Base-by-base conservation (phyloP, 2,113 vertebrate species). In the Tonatia bakeri region DNA sequence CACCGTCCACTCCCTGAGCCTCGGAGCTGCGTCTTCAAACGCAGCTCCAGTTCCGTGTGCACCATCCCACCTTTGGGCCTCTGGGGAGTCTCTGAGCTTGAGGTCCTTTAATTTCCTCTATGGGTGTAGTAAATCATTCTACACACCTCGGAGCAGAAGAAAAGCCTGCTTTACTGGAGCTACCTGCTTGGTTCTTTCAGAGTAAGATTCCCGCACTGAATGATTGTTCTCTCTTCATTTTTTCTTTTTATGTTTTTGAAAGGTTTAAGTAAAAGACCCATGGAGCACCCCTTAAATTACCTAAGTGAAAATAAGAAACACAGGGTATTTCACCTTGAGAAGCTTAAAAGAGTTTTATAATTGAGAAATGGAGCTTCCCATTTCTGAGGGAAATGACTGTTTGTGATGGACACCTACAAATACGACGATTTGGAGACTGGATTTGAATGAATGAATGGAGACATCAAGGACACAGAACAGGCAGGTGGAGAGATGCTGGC, bases 51-150 rank as follows among this genome's bases (percentile, higher is more conserved):
- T 91, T 93, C 83, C 43, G 47, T 54, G 77, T 95, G 61, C 2
- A 2, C 38, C 81, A 16, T 36, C 81, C 82, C 10, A 2, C 89
- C 45, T n/a, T 33, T 14, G 1, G 83, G 61, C 47, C 69, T 75
- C 83, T 4, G 4, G 83, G 83, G 84, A 72, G 33, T 65, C 92
- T 88, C 90, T 94, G 54, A 7, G 85, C 87, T 43, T 19, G 0
- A 22, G 80, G 80, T 89, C 90, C 70, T 95, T 76, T 70, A 56
- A 90, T 95, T 95, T 95, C 96, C 92, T 95, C 96, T 95, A 84
- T 72, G 82, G 92, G 36, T 0, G 3, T 17, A 22, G 64, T 95
- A 97, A 96, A 97, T 97, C 92, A 87, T 81, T 47, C 45, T 7
- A 56, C 54, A 76, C 84, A 70, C 81, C 10, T 4, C 0, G 4